phyloP scores from a whole-genome alignment of 2,888 invertebrate genomes.

The Lepidocyrtoides sp. region DNA sequence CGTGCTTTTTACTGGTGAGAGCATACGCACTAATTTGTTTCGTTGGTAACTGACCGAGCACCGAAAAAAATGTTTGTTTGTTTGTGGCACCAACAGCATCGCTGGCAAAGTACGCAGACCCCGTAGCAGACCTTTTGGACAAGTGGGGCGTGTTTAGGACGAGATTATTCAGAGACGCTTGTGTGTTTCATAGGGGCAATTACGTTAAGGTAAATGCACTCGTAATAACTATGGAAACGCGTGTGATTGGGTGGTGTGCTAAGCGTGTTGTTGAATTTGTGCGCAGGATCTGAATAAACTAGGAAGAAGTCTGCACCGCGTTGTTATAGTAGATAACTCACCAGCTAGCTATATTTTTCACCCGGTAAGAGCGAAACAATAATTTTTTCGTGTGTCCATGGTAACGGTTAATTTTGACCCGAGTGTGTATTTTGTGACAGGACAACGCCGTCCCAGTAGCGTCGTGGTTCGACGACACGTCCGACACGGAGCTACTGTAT shows the following conservation, averaged over 20 bases:
- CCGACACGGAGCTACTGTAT: slow-evolving; percentile 98
- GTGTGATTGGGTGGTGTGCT: too few relatives aligned
- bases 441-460: slow-evolving; percentile 94
- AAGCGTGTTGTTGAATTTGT: too few relatives aligned
- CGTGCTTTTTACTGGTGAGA: slow-evolving; percentile 99
- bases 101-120: slow-evolving; percentile 96
- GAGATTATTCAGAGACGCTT: slow-evolving; percentile 99
- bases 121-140: slow-evolving; percentile 99
- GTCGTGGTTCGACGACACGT: slow-evolving; percentile 99
- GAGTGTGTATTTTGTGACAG: slow-evolving; percentile 87
- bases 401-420: slow-evolving; percentile 55
- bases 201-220: slow-evolving; percentile 95
- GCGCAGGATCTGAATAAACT: slow-evolving; percentile 96
- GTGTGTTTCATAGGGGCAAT: slow-evolving; percentile 99
- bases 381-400: neutral
- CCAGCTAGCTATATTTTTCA: slow-evolving; percentile 99
- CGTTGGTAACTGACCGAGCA: too few relatives aligned
- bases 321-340: slow-evolving; percentile 99
- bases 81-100: slow-evolving; percentile 80
- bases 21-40: slow-evolving; percentile 85
- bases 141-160: slow-evolving; percentile 98
- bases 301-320: slow-evolving; percentile 98
- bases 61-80: too few relatives aligned
- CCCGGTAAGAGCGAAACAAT: slow-evolving; percentile 89
- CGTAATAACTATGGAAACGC: too few relatives aligned